Base-by-base conservation (phyloP, 1,140 invertebrate species). In the Octopus sinensis region DNA sequence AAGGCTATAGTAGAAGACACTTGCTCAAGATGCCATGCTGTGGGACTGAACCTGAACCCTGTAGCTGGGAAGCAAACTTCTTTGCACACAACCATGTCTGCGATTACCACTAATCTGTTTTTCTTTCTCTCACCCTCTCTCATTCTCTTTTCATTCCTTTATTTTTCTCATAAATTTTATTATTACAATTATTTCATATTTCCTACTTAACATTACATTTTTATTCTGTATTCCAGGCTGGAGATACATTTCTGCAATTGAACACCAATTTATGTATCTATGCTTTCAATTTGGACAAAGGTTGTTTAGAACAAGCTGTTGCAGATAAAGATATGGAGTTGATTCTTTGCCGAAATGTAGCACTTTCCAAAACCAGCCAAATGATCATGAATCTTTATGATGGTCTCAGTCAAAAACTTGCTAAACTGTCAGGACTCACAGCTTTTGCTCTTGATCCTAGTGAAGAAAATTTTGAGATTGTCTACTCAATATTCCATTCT, bases 261-360 rank as follows among this genome's bases (percentile, higher is more conserved):
- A 87, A 86, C 56, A 85, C 86, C 71, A 86, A 88, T 81, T 81
- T 88, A 82, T 86, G 85, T 80, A 84, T 88, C 10, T 88, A 86
- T 84, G 86, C 87, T 13, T 83, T 88, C 30, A 88, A 88, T 80
- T 79, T 87, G 7, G 87, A 88, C 80, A 88, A 87, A 80, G 85
- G 85, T 12, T 82, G 81, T 9, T 84, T 84, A 83, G 87, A 88
- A 75, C 85, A 86, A 71, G 81, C 83, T 54, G 84, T 85, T 79
- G 83, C 86, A 80, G 82, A 85, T 17, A 82, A 84, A 1, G 83
- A 85, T 52, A 84, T 85, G 80, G 86, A 86, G 12, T 85, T 83
- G 51, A 80, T 86, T 30, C 68, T 79, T 56, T 82, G 82, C 23
- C 82, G 83, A 56, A 84, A 87, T 54, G 78, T 80, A 68, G 85